Evolutionary conservation across 2,797 vertebrate species (phyloP), one percentile per base, ranked within the genome.

Genomic region (Leptoclinus maculatus): DNA sequence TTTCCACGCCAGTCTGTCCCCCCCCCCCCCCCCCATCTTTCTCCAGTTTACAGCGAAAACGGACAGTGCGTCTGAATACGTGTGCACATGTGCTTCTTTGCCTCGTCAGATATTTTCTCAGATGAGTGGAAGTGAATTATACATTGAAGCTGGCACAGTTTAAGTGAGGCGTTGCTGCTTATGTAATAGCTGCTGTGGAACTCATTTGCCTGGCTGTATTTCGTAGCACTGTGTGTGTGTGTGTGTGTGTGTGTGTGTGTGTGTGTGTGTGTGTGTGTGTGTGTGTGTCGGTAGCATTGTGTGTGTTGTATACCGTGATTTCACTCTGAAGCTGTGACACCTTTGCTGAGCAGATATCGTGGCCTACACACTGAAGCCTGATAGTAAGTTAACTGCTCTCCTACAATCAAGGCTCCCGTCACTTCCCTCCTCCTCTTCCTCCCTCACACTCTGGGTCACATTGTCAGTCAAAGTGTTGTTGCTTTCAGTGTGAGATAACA

Each of bases 141-240:
- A 89, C 86, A 93, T 93, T 43, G 85, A 93, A 85, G 88, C 82
- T 90, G 92, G 89, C 88, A 90, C 89, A 88, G 84, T 90, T 83
- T 83, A 78, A 86, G 76, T 45, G 74, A 91, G 90, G 84, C 86
- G 45, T 75, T 41, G 67, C 83, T 84, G 89, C 91, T 95, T 95
- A 95, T 91, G 93, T 93, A 95, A 95, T 78, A 80, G 82, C 88
- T 91, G 84, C 91, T 93, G 90, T 91, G 88, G 84, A 91, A 90
- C 87, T 91, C 87, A 93, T 94, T 92, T 93, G 85, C 73, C 51
- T 84, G 71, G 78, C 79, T 89, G 74, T 85, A 65, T 83, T 89
- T 87, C 83, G 74, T 71, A 77, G 72, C 71, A 60, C 63, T 49
- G 75, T 39, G 75, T 79, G 77, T 74, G 68, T 76, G 74, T 85